Percentiles rank a stretch among this genome's conserved stretches.
Conservation (phyloP, 2,113 vertebrate genomes). For the Eptesicus fuscus region DNA sequence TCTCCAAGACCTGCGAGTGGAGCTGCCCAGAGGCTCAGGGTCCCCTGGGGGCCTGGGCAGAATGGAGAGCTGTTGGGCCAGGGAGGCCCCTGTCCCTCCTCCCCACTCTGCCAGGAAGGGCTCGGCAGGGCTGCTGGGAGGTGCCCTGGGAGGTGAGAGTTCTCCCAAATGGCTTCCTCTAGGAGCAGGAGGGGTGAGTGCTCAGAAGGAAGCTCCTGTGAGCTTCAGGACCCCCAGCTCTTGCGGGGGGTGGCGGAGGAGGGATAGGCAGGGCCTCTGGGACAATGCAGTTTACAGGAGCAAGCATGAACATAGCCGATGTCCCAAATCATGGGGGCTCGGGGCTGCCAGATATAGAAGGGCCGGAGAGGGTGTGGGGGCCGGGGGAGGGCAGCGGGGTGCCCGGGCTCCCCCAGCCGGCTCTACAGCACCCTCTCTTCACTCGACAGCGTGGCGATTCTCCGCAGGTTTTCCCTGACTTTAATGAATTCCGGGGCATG, state of each 20-base stretch:
- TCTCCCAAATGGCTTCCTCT: neutral
- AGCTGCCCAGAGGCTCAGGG: neutral
- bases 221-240: neutral
- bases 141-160: neutral
- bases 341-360: neutral
- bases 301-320: neutral
- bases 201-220: neutral
- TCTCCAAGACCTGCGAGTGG: neutral
- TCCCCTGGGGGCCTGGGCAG: neutral
- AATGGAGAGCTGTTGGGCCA: neutral
- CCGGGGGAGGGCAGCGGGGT: rapidly evolving
- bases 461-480: slow-evolving; percentile 94
- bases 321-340: neutral
- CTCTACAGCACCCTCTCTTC: slow-evolving; percentile 87
- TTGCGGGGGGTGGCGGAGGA: too few species aligned
- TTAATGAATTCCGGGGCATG: slow-evolving; percentile 94
- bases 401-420: neutral
- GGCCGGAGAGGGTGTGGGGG: neutral
- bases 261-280: neutral
- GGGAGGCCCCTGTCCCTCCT: neutral
- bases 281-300: neutral
- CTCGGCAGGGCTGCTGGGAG: neutral
- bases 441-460: slow-evolving; percentile 82
- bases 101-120: neutral
- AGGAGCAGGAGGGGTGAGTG: neutral